These are phyloP conservation scores for Megaustenia siamemsis DNA, from an alignment of 2,888 invertebrate genomes.

Conservation along the genomic window DNA sequence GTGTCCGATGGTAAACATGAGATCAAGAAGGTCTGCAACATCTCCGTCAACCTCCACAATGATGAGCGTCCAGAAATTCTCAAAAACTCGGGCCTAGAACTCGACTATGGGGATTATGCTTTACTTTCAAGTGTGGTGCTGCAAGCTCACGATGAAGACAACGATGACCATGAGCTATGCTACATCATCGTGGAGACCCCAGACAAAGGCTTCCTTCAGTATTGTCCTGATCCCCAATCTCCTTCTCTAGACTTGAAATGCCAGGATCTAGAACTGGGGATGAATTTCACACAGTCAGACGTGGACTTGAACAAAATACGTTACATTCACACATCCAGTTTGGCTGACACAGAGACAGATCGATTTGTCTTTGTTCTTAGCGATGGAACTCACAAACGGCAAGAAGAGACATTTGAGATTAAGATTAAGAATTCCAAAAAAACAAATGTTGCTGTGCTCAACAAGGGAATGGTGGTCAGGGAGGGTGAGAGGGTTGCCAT, in stretches of 20 bases:
- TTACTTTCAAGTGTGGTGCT: conserved; percentile 73
- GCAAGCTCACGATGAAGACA: conserved; percentile 75
- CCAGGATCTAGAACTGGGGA: conserved; percentile 67
- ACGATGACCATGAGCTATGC: conserved; percentile 66
- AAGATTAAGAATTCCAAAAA: conserved; percentile 71
- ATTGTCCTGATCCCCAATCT: conserved; percentile 65
- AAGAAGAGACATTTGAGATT: conserved; percentile 73
- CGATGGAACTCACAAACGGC: conserved; percentile 75
- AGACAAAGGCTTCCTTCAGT: conserved; percentile 75
- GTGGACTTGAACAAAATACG: conserved; percentile 74
- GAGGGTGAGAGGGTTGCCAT: conserved; percentile 73
- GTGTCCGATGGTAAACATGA: conserved; percentile 78
- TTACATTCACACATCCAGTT: conserved; percentile 74
- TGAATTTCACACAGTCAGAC: conserved; percentile 78
- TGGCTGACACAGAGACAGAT: conserved; percentile 72
- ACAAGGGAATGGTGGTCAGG: conserved; percentile 71
- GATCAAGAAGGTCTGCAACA: conserved; percentile 71
- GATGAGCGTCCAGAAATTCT: conserved; percentile 76
- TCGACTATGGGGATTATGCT: conserved; percentile 75
- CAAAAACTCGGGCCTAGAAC: conserved; percentile 73
- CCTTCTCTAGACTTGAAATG: conserved; percentile 64
- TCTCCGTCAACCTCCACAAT: conserved; percentile 74
- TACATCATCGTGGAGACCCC: conserved; percentile 72
- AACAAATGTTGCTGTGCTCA: conserved; percentile 72
- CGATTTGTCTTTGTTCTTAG: conserved; percentile 76